Conservation (phyloP, 37 sponge, comb jelly and placozoan genomes). For the Oscarella lobularis region DNA sequence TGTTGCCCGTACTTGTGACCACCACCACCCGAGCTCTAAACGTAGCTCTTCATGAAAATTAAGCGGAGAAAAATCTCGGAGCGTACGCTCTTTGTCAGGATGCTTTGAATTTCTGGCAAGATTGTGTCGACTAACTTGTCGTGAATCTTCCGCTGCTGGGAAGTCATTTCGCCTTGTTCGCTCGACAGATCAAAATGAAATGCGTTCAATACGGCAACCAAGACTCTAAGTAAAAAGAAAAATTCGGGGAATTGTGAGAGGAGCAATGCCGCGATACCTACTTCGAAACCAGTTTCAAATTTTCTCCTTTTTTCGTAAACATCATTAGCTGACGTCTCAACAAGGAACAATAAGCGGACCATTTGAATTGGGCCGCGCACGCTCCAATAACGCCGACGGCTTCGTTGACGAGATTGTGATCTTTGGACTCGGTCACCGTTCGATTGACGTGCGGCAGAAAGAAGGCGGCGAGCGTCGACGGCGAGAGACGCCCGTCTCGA, state of each 20-base stretch:
- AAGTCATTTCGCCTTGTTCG: neutral
- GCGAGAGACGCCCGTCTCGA: conserved; percentile 9
- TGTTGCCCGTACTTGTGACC: conserved; percentile 16
- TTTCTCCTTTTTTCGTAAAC: conserved; percentile 28
- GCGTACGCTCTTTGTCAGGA: too few relatives aligned
- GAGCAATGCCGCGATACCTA: conserved; percentile 6
- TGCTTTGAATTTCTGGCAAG: too few relatives aligned
- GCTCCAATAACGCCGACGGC: conserved; percentile 54
- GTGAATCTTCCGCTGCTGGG: conserved; percentile 1
- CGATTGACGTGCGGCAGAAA: conserved; percentile 45
- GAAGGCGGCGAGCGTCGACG: conserved; percentile 23
- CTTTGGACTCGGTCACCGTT: conserved; percentile 6
- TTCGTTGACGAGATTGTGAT: conserved; percentile 63
- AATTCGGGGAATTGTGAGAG: too few relatives aligned
- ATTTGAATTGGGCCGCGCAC: conserved; percentile 27
- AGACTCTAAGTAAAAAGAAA: too few relatives aligned
- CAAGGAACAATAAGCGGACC: conserved; percentile 42
- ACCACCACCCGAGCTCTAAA: neutral
- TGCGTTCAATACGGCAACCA: conserved; percentile 50
- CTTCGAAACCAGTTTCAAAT: conserved; percentile 46
- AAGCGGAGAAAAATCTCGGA: too few relatives aligned
- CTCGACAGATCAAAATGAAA: conserved; percentile 64
- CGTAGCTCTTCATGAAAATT: neutral
- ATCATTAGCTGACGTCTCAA: conserved; percentile 48
- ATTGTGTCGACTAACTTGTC: neutral